Base-by-base conservation (phyloP, 2,113 vertebrate genomes). In the Heterotis niloticus region DNA sequence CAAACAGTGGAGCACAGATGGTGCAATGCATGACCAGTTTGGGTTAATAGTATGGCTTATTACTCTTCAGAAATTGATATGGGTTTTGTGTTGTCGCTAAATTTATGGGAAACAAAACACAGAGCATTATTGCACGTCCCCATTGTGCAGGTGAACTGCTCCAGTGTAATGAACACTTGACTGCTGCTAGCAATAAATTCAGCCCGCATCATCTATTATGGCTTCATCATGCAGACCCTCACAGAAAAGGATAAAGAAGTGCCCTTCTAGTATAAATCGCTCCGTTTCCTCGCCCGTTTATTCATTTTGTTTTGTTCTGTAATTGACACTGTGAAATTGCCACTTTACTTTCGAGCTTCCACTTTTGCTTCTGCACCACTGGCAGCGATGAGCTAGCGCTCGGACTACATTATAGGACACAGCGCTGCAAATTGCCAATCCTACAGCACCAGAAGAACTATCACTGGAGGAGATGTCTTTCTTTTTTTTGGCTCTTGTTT, bases 111-210 rank as follows among this genome's bases (percentile, higher is more conserved):
- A 54, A 54, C 64, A 57, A 67, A 71, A 72, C 24, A 68, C 44
- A 75, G 68, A 24, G 71, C 78, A 80, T 80, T 78, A 76, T 34
- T n/a, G 54, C 69, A 64, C 26, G 52, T 83, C 23, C 67, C 72
- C 57, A 64, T 26, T 44, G 64, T 10, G 14, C 76, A 78, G 82
- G 76, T 78, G 78, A 44, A 62, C 44, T 23, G 68, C 76, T 74
- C 71, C 78, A 59, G 68, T 65, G 64, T 78, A 77, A 81, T 83
- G 80, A 75, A 75, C 70, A 62, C 71, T 59, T 67, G 44, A 74
- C 17, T 69, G 14, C 64, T 51, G 51, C 52, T n/a, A 34, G 70
- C 28, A 44, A 62, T 60, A 77, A 67, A 54, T 77, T 75, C 75
- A 60, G 5, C 64, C 34, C 57, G 4, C 24, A 67, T 14, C 5